Conservation (phyloP, 2,888 invertebrate species). For the Hermaeophaga mercurialis region DNA sequence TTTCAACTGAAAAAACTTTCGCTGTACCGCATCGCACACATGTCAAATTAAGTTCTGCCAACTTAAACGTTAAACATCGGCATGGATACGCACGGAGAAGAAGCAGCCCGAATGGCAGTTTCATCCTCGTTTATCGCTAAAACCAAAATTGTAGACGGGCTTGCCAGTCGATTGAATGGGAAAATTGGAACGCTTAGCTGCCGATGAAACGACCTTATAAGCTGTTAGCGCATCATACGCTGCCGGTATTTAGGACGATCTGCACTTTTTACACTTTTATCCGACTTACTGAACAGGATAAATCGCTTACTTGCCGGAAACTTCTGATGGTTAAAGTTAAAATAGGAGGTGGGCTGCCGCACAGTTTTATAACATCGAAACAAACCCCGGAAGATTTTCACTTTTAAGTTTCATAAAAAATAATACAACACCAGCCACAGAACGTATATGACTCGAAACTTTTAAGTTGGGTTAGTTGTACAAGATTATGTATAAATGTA, state of each 20-base stretch:
- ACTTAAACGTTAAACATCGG: conserved; percentile 12
- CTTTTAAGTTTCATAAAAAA: no score
- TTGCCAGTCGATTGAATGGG: conserved; percentile 52
- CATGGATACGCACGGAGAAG: conserved; percentile 39
- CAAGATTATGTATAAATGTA: no score
- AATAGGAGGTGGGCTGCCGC: conserved; percentile 9
- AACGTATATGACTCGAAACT: no score
- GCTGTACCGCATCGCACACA: conserved; percentile 28
- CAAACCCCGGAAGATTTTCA: no score
- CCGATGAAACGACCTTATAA: conserved; percentile 51
- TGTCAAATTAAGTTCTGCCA: conserved; percentile 38
- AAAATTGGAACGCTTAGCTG: conserved; percentile 52
- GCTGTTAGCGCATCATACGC: conserved; percentile 48
- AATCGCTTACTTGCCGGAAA: conserved; percentile 28
- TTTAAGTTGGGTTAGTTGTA: no score
- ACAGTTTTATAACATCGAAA: neutral
- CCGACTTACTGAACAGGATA: conserved; percentile 32
- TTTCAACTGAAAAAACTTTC: no score
- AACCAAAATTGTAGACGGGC: conserved; percentile 49
- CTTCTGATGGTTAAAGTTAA: conserved; percentile 18
- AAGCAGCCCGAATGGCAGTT: conserved; percentile 46
- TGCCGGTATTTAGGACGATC: conserved; percentile 35
- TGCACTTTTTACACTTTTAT: conserved; percentile 32
- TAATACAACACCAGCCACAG: no score
- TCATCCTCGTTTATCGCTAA: conserved; percentile 49